Evolutionary conservation across 2,113 vertebrate genomes (phyloP).

Genomic region (Pterophyllum scalare): DNA sequence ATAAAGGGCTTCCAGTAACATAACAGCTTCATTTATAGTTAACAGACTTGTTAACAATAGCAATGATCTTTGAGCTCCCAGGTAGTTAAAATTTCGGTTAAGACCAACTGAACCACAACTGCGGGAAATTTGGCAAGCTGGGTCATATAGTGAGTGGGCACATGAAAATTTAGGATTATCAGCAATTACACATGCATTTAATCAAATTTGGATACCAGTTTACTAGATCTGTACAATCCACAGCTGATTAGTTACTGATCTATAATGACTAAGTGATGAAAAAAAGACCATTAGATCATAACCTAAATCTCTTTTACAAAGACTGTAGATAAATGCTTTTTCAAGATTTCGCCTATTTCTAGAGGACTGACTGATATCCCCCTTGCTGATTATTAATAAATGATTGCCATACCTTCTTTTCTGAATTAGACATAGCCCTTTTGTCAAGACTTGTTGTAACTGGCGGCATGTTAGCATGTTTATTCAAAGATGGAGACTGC

Average conservation of each 20-base stretch:
- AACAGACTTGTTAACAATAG: too few species aligned
- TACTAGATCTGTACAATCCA: neutral
- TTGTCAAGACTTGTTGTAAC: conserved; percentile 6
- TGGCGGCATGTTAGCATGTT: neutral
- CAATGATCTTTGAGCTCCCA: neutral
- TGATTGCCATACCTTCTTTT: conserved; percentile 49
- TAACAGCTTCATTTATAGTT: too few species aligned
- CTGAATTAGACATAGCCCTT: conserved; percentile 18
- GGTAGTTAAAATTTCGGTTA: neutral
- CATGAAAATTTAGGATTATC: neutral
- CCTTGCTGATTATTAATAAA: neutral
- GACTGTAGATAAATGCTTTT: neutral
- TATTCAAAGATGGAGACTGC: conserved; percentile 6
- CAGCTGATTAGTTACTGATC: neutral
- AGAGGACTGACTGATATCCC: neutral
- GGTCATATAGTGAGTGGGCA: neutral
- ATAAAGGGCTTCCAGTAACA: too few species aligned
- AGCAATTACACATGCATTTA: neutral
- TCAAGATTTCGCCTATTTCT: neutral
- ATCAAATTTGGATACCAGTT: neutral
- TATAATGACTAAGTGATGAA: neutral
- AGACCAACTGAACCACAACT: neutral
- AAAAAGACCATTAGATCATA: neutral
- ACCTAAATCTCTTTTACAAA: neutral
- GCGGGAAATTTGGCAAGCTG: neutral